A percentile compares a stretch with the other conserved stretches of the same genome.
phyloP scores from a whole-genome alignment of 2,113 vertebrate species.

The Alligator sinensis region DNA sequence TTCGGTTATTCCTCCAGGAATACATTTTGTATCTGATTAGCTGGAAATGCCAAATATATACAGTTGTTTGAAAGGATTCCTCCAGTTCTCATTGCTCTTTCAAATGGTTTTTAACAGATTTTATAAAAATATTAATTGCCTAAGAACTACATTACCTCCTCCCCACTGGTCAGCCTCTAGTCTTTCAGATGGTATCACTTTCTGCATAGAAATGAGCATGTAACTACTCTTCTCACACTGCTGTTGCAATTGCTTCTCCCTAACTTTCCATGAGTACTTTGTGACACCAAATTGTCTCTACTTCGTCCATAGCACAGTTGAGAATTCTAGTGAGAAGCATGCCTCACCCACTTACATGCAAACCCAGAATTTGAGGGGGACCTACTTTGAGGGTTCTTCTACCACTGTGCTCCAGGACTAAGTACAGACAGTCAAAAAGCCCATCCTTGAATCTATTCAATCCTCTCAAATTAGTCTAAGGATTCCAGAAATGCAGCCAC shows the following conservation, averaged over 20 bases:
- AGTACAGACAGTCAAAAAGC: too few relatives aligned
- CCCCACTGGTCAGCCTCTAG: neutral
- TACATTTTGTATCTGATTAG: constrained; percentile 40
- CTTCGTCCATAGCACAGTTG: too few relatives aligned
- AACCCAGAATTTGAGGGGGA: too few relatives aligned
- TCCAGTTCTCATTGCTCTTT: neutral
- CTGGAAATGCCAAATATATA: constrained; percentile 4
- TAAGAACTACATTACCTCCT: neutral
- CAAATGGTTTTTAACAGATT: constrained; percentile 28
- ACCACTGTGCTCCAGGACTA: too few relatives aligned
- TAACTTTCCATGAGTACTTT: neutral
- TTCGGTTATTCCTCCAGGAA: constrained; percentile 52
- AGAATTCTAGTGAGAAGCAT: too few relatives aligned
- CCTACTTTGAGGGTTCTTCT: too few relatives aligned
- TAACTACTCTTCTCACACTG: neutral
- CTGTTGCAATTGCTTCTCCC: neutral
- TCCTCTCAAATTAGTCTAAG: too few relatives aligned
- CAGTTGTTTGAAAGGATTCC: constrained; percentile 13
- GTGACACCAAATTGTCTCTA: too few relatives aligned
- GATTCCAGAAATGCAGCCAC: too few relatives aligned
- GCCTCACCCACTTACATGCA: too few relatives aligned
- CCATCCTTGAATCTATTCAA: too few relatives aligned
- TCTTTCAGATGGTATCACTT: neutral
- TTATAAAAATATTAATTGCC: neutral
- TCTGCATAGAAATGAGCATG: neutral